phyloP scores from a whole-genome alignment of 2,888 invertebrate genomes.

The Plebejus melissa region DNA sequence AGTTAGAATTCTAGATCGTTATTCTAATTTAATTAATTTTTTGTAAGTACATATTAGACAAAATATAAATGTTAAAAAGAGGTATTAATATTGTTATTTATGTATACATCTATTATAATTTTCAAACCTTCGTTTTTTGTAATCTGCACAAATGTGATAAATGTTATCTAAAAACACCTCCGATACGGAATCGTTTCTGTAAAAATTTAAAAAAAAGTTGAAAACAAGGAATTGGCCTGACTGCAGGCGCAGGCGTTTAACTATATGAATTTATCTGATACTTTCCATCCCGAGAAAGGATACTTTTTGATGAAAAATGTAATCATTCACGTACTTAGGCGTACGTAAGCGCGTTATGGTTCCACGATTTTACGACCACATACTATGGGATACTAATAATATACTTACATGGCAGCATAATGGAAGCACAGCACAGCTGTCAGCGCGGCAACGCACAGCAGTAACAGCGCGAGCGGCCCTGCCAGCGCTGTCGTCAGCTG shows the following conservation, averaged over 20 bases:
- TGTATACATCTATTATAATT: not conserved
- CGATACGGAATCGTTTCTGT: slow-evolving; percentile 82
- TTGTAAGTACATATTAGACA: too few species aligned
- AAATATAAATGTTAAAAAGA: too few species aligned
- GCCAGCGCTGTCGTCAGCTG: slow-evolving; percentile 85
- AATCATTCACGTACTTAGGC: too few species aligned
- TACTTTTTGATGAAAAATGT: too few species aligned
- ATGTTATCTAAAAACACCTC: slow-evolving; percentile 83
- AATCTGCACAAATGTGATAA: slow-evolving; percentile 85
- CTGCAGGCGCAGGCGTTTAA: not conserved
- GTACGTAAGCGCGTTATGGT: too few species aligned
- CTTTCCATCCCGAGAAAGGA: too few species aligned
- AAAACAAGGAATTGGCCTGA: not conserved
- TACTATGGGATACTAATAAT: not conserved
- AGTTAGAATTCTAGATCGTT: too few species aligned
- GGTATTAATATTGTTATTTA: not conserved
- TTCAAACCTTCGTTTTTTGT: slow-evolving; percentile 56
- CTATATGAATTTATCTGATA: too few species aligned
- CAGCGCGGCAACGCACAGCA: slow-evolving; percentile 82
- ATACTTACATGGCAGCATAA: slow-evolving; percentile 87
- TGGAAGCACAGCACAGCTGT: slow-evolving; percentile 87
- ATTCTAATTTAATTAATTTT: too few species aligned
- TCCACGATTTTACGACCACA: too few species aligned
- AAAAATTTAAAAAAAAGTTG: slow-evolving; percentile 38
- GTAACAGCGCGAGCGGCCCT: slow-evolving; percentile 83